Base-by-base conservation (phyloP, 2,797 vertebrate species). In the Rhynchotus rufescens region DNA sequence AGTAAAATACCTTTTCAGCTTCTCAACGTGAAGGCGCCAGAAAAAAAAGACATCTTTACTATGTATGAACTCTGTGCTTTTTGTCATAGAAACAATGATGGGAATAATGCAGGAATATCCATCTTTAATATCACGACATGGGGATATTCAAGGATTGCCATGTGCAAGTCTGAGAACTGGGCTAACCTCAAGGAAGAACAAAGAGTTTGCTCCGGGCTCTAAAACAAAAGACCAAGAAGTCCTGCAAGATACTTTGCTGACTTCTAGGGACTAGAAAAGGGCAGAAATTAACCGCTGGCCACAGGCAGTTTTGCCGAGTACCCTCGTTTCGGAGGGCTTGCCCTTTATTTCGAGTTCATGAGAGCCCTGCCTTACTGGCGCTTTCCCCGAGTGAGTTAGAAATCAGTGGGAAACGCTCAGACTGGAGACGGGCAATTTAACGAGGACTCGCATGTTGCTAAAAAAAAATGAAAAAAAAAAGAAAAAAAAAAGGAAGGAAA, bases 1-100 rank as follows among this genome's bases (percentile, higher is more conserved):
- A 98, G 98, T 98, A 98, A 98, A 99, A 99, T 99, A 99, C 98
- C 99, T 99, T 99, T 99, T 99, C 98, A 98, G 97, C 97, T 96
- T 98, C 98, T 98, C 98, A 97, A 98, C 98, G 97, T 98, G 98
- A 98, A 98, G 98, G 98, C 98, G 94, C 98, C 97, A 98, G 97
- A 98, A 98, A 98, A 47, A 47, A 98, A 98, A 98, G 97, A 98
- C 97, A 90, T 98, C 97, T 98, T 98, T 97, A 97, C 97, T 98
- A 97, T 98, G 98, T 97, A 98, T 98, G 98, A 98, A 98, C 97
- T 98, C 97, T 94, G 98, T 94, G 98, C 97, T 98, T 98, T 98
- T 98, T 98, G 98, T 99, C 96, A 97, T 97, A 96, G 97, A 98
- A 97, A 99, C 98, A 99, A 99, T 98, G 98, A 98, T 97, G 97